Evolutionary conservation across 2,113 vertebrate species (phyloP).

Genomic region (Mionectes macconnelli): DNA sequence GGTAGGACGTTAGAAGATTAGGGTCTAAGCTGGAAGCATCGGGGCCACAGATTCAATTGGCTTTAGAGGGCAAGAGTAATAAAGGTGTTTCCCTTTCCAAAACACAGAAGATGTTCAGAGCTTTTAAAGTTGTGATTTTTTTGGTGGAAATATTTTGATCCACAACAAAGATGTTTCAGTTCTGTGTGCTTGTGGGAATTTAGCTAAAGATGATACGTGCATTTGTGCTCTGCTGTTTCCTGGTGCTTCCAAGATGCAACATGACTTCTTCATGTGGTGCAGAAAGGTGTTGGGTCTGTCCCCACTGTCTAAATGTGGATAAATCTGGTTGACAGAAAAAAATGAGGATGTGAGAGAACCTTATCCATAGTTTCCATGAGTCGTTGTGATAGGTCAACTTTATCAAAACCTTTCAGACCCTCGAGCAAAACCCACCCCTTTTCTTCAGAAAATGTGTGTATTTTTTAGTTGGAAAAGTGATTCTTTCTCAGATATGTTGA

Average conservation of each 20-base stretch:
- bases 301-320: neutral
- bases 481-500: neutral
- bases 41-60: neutral
- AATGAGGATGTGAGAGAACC: neutral
- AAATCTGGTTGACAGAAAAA: neutral
- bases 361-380: neutral
- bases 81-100: neutral
- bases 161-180: neutral
- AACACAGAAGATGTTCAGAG: neutral
- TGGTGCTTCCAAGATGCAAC: neutral
- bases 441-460: neutral
- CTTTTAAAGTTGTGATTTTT: neutral
- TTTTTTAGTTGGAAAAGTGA: neutral
- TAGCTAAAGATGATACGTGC: fast-evolving
- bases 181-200: neutral
- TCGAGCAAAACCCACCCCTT: neutral
- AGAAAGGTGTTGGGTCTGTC: neutral
- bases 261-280: neutral
- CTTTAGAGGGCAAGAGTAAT: neutral
- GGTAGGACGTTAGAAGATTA: neutral
- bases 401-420: neutral
- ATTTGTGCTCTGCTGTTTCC: neutral
- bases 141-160: neutral
- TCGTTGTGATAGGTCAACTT: fast-evolving
- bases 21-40: neutral